Base-by-base conservation (phyloP, 2,888 invertebrate species). In the Tenthredo distinguenda region DNA sequence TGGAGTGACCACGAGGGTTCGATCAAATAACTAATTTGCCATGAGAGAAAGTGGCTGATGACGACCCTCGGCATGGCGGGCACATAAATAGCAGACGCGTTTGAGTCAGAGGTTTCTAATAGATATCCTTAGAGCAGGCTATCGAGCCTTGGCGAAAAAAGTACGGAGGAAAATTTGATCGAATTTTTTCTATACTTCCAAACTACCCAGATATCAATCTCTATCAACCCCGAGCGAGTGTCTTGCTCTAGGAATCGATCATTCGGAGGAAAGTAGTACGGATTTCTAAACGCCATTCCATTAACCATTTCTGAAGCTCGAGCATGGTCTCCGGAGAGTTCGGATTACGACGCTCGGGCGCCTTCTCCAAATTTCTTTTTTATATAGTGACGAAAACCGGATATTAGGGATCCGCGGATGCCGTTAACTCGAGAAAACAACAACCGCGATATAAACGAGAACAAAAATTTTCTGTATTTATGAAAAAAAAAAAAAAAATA, bases 211-310 rank as follows among this genome's bases (percentile, higher is more conserved):
- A 83, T 40, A 83, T 83, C 83, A 68, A 83, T 83, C 83, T 71
- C 68, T 71, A 83, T 83, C 68, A 71, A 68, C 83, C n/a, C 31
- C 21, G 26, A 65, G 40, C 68, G 26, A 71, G 83, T 83, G 68
- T 65, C 68, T 83, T 15, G 68, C 83, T 65, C 68, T 55, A 71
- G 68, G 83, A 71, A 83, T 83, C 83, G 71, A 83, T 83, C 83
- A 83, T 68, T 71, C 31, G 12, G 15, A 9, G 68, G 50, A 47
- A 47, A 83, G 83, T 43, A 83, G 50, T 71, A 40, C 26, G 83
- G 34, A 83, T 83, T 83, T 31, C 83, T 68, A 43, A 81, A 81
- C 62, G 58, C 62, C 43, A 62, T 31, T 81, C 81, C 62, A 81
- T 81, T 81, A 81, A 58, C 50, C 26, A 77, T 77, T 77, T 77